Percentiles rank a stretch among this genome's conserved stretches.
phyloP scores from a whole-genome alignment of 2,113 vertebrate species.

The Platichthys flesus region DNA sequence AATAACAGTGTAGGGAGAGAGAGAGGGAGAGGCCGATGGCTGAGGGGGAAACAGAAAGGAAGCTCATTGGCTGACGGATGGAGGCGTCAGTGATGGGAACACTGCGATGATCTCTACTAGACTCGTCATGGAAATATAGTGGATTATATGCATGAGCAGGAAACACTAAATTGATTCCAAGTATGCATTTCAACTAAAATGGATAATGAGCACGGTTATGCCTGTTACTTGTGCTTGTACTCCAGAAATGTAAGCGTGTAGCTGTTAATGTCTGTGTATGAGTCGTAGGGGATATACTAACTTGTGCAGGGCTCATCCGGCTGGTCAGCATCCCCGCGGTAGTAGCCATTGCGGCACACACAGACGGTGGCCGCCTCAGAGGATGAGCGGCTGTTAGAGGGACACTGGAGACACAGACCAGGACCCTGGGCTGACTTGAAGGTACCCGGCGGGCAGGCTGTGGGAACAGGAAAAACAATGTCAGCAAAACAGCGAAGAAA shows the following conservation, averaged over 20 bases:
- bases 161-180: neutral
- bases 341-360: slow-evolving; percentile 94
- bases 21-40: slow-evolving; percentile 23
- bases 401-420: slow-evolving; percentile 90
- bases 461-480: slow-evolving; percentile 34
- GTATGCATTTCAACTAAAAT: slow-evolving; percentile 3
- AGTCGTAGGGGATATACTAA: slow-evolving; percentile 81
- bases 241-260: neutral
- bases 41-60: slow-evolving; percentile 26
- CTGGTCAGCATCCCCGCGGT: slow-evolving; percentile 90
- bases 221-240: neutral
- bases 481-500: slow-evolving; percentile 1
- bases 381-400: slow-evolving; percentile 93
- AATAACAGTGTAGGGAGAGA: slow-evolving; percentile 30
- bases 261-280: neutral
- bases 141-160: neutral
- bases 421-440: slow-evolving; percentile 95
- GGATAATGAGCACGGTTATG: neutral
- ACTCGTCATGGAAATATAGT: neutral
- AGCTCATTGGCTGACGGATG: slow-evolving; percentile 22
- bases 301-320: slow-evolving; percentile 94
- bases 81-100: slow-evolving; percentile 43
- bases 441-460: slow-evolving; percentile 94
- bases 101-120: neutral
- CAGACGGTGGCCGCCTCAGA: slow-evolving; percentile 92